phyloP scores from a whole-genome alignment of 2,797 vertebrate genomes.

The Perodicticus potto region DNA sequence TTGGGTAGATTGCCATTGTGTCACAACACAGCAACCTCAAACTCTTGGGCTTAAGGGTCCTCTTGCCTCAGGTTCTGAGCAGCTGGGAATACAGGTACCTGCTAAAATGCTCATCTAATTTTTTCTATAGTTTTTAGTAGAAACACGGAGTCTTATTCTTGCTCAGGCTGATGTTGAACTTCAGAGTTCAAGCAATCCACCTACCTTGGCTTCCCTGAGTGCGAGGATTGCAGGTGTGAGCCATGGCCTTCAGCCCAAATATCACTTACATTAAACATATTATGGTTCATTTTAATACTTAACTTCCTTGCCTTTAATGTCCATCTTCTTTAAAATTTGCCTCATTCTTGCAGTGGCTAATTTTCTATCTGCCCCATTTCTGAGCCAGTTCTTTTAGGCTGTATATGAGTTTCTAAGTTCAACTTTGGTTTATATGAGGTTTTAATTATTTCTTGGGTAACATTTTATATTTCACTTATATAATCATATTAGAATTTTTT shows the following conservation, averaged over 20 bases:
- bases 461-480: constrained; percentile 1
- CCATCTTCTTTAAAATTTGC: not conserved
- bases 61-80: no score
- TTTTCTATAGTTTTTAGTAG: no score
- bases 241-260: not conserved
- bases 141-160: no score
- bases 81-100: no score
- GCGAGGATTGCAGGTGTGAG: no score
- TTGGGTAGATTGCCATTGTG: no score
- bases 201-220: no score
- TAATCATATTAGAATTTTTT: not conserved
- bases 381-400: not conserved
- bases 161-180: no score
- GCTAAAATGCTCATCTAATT: no score
- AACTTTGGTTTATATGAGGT: not conserved
- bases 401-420: constrained; percentile 22
- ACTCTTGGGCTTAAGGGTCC: no score
- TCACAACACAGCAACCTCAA: no score
- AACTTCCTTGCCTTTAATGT: constrained; percentile 5
- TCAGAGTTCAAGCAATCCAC: no score
- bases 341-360: not conserved
- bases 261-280: not conserved
- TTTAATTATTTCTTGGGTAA: not conserved
- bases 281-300: constrained; percentile 12
- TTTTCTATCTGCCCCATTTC: not conserved